Conservation (phyloP, 2,113 vertebrate species). For the Pygoscelis adeliae region DNA sequence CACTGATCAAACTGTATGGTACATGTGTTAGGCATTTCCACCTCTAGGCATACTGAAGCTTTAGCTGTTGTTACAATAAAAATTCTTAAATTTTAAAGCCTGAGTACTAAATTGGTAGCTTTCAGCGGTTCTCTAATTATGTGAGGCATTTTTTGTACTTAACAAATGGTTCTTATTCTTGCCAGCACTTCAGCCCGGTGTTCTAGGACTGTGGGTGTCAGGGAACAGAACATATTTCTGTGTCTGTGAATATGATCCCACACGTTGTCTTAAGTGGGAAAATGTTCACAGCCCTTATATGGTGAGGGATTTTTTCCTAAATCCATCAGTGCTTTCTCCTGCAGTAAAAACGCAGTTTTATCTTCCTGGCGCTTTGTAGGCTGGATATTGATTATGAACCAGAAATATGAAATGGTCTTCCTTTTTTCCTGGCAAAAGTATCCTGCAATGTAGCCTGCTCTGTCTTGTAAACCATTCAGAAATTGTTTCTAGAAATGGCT, state of each 20-base stretch:
- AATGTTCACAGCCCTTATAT: slow-evolving; percentile 66
- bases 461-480: background rate
- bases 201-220: slow-evolving; percentile 72
- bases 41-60: background rate
- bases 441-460: background rate
- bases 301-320: background rate
- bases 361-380: background rate
- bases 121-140: slow-evolving; percentile 64
- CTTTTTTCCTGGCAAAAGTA: background rate
- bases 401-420: background rate
- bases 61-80: slow-evolving; percentile 25
- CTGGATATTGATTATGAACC: background rate
- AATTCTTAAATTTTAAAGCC: background rate
- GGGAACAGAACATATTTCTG: slow-evolving; percentile 76
- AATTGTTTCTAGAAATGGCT: accelerated
- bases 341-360: background rate
- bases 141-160: slow-evolving; percentile 63
- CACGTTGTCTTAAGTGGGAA: slow-evolving; percentile 71
- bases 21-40: background rate
- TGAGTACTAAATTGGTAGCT: slow-evolving; percentile 63
- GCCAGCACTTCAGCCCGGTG: slow-evolving; percentile 64
- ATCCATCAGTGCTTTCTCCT: slow-evolving; percentile 12
- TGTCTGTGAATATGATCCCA: slow-evolving; percentile 75
- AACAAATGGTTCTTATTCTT: slow-evolving; percentile 71
- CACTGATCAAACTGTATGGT: accelerated